Conservation (phyloP, 2,888 invertebrate species). For the Hypolimnas misippus region DNA sequence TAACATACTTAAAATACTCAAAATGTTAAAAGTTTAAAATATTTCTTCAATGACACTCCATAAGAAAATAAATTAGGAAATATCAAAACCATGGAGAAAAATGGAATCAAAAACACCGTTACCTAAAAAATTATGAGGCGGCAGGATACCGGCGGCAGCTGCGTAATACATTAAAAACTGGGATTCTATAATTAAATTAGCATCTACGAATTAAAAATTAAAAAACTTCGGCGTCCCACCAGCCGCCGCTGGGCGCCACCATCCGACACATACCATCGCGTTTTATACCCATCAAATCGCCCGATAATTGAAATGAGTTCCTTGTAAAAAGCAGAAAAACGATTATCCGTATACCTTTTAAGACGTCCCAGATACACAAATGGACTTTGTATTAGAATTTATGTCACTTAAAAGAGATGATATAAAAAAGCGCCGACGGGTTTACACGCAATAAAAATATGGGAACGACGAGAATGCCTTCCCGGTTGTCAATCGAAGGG, state of each 20-base stretch:
- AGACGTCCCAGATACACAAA: slow-evolving; percentile 84
- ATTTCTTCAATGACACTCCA: not conserved
- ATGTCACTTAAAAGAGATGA: slow-evolving; percentile 83
- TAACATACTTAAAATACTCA: not conserved
- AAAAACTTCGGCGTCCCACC: slow-evolving; percentile 67
- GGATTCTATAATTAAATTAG: slow-evolving; percentile 81
- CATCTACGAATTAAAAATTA: slow-evolving; percentile 73
- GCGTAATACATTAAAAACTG: slow-evolving; percentile 58
- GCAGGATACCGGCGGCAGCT: slow-evolving; percentile 69
- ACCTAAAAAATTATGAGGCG: slow-evolving; percentile 63
- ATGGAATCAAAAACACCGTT: slow-evolving; percentile 57
- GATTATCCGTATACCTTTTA: slow-evolving; percentile 83
- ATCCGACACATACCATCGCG: slow-evolving; percentile 73
- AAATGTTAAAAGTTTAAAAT: not conserved
- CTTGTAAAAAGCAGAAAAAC: slow-evolving; percentile 83
- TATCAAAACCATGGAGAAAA: slow-evolving; percentile 19
- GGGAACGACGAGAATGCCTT: slow-evolving; percentile 77
- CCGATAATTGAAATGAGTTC: slow-evolving; percentile 84
- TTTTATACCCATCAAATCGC: slow-evolving; percentile 81
- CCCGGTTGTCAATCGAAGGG: slow-evolving; percentile 80
- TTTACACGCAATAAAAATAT: slow-evolving; percentile 84
- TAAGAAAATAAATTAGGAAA: slow-evolving; percentile 19
- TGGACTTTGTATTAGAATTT: slow-evolving; percentile 84
- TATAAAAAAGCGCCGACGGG: slow-evolving; percentile 82
- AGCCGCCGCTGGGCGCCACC: slow-evolving; percentile 76